A percentile compares a stretch with the other conserved stretches of the same genome.
Evolutionary conservation across 2,797 vertebrate species (phyloP).

Genomic region (Clamator glandarius): DNA sequence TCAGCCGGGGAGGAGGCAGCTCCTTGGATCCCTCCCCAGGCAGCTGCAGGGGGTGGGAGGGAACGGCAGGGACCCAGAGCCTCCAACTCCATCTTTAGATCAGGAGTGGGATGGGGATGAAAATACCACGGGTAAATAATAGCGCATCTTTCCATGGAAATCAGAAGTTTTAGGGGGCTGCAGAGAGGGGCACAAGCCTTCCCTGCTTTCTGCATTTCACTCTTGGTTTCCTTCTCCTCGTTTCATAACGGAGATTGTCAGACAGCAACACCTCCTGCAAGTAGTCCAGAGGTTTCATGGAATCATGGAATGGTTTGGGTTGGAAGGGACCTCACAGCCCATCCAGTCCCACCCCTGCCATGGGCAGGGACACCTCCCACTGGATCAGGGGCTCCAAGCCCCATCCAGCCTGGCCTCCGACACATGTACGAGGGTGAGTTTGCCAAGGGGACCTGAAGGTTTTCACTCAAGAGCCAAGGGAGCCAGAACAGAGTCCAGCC

Average conservation of each 20-base stretch:
- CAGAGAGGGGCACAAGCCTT: neutral
- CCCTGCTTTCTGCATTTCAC: neutral
- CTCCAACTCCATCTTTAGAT: constrained; percentile 46
- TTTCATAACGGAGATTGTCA: neutral
- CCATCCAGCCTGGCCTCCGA: too few species aligned
- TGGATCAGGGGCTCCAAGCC: too few species aligned
- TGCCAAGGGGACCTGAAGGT: neutral
- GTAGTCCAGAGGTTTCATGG: too few species aligned
- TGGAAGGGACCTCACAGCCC: too few species aligned
- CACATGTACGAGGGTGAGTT: neutral
- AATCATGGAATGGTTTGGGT: too few species aligned
- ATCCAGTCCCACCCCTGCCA: too few species aligned
- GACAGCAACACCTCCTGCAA: neutral
- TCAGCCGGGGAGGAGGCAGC: constrained; percentile 7
- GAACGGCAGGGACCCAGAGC: constrained; percentile 1
- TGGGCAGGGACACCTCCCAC: too few species aligned
- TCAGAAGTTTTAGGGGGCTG: neutral
- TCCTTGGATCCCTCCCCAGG: constrained; percentile 25
- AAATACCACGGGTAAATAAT: constrained; percentile 24
- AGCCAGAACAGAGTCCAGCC: neutral
- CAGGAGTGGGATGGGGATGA: constrained; percentile 44
- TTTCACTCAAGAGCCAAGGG: neutral
- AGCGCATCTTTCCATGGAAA: neutral
- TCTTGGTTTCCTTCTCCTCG: neutral
- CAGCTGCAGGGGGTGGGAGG: constrained; percentile 35